A percentile compares a stretch with the other conserved stretches of the same genome.
Evolutionary conservation across 2,888 invertebrate species (phyloP).

Genomic region (Malthinus seriepunctatus): DNA sequence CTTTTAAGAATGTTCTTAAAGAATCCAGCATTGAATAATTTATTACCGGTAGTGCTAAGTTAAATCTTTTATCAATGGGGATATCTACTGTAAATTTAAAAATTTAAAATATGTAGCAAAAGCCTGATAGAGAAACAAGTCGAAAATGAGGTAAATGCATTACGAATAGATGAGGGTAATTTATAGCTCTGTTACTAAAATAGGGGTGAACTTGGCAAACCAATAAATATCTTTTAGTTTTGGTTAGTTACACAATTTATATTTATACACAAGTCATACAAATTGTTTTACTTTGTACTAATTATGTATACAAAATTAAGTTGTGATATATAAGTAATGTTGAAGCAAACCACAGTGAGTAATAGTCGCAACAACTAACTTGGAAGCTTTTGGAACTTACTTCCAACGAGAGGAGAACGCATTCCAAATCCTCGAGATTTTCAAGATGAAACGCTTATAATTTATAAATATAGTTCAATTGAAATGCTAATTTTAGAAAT

Average conservation of each 20-base stretch:
- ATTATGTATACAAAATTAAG: too few relatives aligned
- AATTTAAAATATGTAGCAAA: slow-evolving; percentile 33
- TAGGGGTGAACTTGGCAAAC: slow-evolving; percentile 36
- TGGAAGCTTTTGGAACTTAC: too few relatives aligned
- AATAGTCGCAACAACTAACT: too few relatives aligned
- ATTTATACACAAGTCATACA: slow-evolving; percentile 4
- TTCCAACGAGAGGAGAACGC: too few relatives aligned
- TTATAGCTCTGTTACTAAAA: slow-evolving; percentile 33
- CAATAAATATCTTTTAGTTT: slow-evolving; percentile 36
- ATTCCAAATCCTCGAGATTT: too few relatives aligned
- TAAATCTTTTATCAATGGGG: slow-evolving; percentile 24
- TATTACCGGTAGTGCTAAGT: slow-evolving; percentile 15
- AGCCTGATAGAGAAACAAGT: slow-evolving; percentile 22
- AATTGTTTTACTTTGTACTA: background rate
- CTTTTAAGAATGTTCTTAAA: slow-evolving; percentile 2
- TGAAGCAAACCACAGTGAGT: too few relatives aligned
- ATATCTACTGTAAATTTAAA: slow-evolving; percentile 24
- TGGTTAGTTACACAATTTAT: slow-evolving; percentile 30
- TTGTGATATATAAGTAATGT: too few relatives aligned
- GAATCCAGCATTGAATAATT: background rate
- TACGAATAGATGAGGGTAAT: slow-evolving; percentile 35
- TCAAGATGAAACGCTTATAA: too few relatives aligned
- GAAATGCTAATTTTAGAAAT: too few relatives aligned
- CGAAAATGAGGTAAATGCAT: slow-evolving; percentile 26
- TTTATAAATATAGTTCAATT: too few relatives aligned